A percentile compares a stretch with the other conserved stretches of the same genome.
Conservation (phyloP, 2,113 vertebrate species). For the human (Homo sapiens) region DNA sequence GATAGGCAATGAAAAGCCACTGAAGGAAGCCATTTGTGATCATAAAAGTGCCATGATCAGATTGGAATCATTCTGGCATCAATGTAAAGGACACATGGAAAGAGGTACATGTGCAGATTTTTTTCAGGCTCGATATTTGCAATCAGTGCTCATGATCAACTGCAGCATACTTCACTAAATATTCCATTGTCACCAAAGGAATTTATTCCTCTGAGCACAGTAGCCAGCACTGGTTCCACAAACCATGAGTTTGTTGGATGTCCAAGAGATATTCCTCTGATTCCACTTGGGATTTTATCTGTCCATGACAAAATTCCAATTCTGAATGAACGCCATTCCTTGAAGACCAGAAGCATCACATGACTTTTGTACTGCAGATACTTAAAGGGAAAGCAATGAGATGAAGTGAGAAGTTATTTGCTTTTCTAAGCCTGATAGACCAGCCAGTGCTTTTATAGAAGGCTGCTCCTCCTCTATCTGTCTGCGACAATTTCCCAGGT, state of each 20-base stretch:
- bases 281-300: neutral
- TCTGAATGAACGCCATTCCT: neutral
- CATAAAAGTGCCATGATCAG: neutral
- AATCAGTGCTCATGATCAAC: neutral
- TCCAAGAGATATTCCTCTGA: too few relatives aligned
- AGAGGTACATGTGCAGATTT: neutral
- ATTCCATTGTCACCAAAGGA: neutral
- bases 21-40: neutral
- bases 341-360: neutral
- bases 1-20: neutral
- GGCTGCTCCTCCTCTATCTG: rapidly evolving
- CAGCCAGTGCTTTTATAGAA: neutral
- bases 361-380: neutral
- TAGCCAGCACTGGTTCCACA: neutral
- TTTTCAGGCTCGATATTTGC: neutral
- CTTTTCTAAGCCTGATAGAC: neutral
- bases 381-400: neutral
- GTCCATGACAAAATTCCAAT: neutral
- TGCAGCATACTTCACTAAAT: neutral
- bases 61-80: neutral
- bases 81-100: neutral
- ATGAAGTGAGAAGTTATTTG: neutral
- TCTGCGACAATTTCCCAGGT: rapidly evolving
- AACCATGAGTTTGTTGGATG: too few relatives aligned
- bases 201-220: neutral